Conservation (phyloP, 2,797 vertebrate genomes). For the Siniperca undulata region DNA sequence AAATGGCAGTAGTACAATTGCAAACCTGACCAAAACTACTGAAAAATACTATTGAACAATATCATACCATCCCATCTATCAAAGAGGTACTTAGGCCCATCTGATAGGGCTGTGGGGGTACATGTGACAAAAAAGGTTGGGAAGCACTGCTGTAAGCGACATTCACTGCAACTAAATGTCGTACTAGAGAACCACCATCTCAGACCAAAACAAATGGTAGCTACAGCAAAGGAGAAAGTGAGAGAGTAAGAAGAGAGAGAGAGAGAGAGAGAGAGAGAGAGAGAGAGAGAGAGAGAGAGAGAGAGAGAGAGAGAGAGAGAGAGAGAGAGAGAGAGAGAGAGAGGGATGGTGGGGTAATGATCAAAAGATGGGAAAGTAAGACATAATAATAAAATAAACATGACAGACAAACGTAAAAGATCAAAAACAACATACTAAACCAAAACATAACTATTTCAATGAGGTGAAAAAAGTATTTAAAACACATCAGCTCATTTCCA, state of each 20-base stretch:
- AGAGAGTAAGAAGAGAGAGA: constrained; percentile 14
- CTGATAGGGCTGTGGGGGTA: not conserved
- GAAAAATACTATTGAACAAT: too few relatives aligned
- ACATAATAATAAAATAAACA: constrained; percentile 27
- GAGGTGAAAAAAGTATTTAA: not conserved
- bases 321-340: not conserved
- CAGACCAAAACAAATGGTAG: too few relatives aligned
- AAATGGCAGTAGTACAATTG: too few relatives aligned
- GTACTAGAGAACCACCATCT: too few relatives aligned
- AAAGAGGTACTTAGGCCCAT: not conserved
- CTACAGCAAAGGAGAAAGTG: constrained; percentile 50
- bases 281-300: too few relatives aligned
- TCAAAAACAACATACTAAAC: not conserved
- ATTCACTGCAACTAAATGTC: too few relatives aligned
- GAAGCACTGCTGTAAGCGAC: too few relatives aligned
- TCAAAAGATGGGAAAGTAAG: constrained; percentile 9
- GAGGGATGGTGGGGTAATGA: constrained; percentile 10
- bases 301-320: too few relatives aligned
- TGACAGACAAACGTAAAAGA: constrained; percentile 6
- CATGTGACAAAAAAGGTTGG: not conserved
- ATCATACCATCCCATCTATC: too few relatives aligned
- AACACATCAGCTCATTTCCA: not conserved
- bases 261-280: not conserved
- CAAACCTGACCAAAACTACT: too few relatives aligned
- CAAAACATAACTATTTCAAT: not conserved